Base-by-base conservation (phyloP, 2,888 invertebrate species). In the Megamerina dolium region DNA sequence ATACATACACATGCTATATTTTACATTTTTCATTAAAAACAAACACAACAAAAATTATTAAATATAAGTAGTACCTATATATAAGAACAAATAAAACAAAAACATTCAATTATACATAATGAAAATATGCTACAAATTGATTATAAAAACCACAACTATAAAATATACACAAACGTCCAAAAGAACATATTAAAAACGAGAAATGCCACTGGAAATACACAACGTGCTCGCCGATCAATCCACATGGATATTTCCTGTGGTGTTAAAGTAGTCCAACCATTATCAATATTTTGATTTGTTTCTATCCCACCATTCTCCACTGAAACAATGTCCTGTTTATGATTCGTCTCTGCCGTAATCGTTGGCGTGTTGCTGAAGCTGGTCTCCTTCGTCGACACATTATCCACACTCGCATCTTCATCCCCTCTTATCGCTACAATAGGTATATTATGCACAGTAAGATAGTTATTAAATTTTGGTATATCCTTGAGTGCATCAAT, bases 221-320 rank as follows among this genome's bases (percentile, higher is more conserved):
- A 73, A 39, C 90, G 76, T 19, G 88, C 85, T 42, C 88, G 74
- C 42, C 55, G 55, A 57, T 90, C 90, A 52, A 90, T 88, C 87
- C 89, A 90, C 40, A 82, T 84, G 51, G 90, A 85, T 43, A 90
- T 87, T 69, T 90, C 85, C 59, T 89, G 89, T 0, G 90, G 88
- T 2, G 89, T 88, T 82, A 89, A 85, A 12, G 87, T 87, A 36
- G 87, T 87, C 80, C 85, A 84, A 19, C 73, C 71, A n/a, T n/a
- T n/a, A n/a, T n/a, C n/a, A n/a, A n/a, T n/a, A 43, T 70, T 51
- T 4, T 51, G 48, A 21, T 55, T 53, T 20, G 51, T 52, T n/a
- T 52, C 47, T 81, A 82, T 23, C 9, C 16, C 21, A 14, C 55
- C 59, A 34, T 53, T 52, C 38, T 62, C 66, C 20, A 62, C 54